Conservation (phyloP, 64 coral and sea anemone genomes). For the Exaiptasia diaphana region DNA sequence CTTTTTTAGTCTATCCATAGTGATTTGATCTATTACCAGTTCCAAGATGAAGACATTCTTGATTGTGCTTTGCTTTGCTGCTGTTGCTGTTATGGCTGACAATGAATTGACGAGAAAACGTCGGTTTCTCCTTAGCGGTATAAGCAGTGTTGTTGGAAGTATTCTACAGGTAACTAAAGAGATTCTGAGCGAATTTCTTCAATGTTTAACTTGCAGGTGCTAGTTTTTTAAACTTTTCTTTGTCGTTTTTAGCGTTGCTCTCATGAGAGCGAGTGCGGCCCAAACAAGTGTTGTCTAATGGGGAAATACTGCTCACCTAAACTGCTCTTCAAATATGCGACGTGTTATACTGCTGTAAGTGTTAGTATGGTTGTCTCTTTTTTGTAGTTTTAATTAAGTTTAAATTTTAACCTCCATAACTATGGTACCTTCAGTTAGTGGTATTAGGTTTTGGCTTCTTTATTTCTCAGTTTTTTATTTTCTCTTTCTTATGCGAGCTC, state of each 20-base stretch:
- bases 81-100: too few species aligned
- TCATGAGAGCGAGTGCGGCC: conserved; percentile 32
- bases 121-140: neutral
- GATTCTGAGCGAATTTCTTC: neutral
- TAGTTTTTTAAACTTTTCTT: neutral
- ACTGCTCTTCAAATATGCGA: conserved; percentile 37
- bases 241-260: conserved; percentile 55
- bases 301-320: conserved; percentile 56
- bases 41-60: too few species aligned
- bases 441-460: neutral
- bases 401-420: neutral
- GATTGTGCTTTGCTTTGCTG: too few species aligned
- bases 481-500: neutral
- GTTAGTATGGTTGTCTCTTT: neutral
- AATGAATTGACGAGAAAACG: neutral
- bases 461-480: neutral
- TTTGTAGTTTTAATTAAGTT: neutral
- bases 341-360: conserved; percentile 54
- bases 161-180: neutral
- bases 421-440: neutral
- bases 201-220: neutral
- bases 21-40: too few species aligned
- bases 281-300: conserved; percentile 66
- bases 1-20: too few species aligned
- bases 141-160: neutral